Evolutionary conservation across 23 tunicate species (phyloP).

Genomic region (Clavelina lepadiformis): DNA sequence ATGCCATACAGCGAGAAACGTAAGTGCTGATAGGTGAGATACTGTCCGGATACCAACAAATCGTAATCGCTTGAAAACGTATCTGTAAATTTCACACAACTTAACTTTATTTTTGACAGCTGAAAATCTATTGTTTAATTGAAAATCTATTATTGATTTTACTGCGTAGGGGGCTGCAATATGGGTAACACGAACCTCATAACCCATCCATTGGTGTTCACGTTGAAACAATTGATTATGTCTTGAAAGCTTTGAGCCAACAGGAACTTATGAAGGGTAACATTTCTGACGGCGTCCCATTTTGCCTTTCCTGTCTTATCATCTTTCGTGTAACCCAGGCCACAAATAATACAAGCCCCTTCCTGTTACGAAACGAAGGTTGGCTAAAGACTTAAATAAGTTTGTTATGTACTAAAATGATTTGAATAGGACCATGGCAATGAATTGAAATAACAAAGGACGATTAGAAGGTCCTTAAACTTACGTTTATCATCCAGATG

Average conservation of each 20-base stretch:
- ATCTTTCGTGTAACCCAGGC: conserved; percentile 68
- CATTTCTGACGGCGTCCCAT: conserved; percentile 87
- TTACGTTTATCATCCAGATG: conserved; percentile 78
- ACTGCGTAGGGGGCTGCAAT: too few species aligned
- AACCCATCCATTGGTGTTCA: conserved; percentile 86
- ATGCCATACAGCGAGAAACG: conserved; percentile 93
- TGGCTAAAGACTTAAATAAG: not conserved
- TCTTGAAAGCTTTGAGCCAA: conserved; percentile 51
- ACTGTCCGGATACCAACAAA: conserved; percentile 61
- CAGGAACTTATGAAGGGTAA: conserved; percentile 35
- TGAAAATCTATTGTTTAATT: too few species aligned
- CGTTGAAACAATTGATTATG: conserved; percentile 68
- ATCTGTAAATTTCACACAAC: conserved; percentile 42
- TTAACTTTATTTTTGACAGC: not conserved
- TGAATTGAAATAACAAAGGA: too few species aligned
- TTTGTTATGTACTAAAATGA: not conserved
- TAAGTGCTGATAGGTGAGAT: conserved; percentile 53
- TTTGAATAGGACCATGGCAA: not conserved
- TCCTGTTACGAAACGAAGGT: conserved; percentile 47
- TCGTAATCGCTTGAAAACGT: conserved; percentile 83
- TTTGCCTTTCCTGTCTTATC: conserved; percentile 34
- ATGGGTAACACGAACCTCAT: too few species aligned
- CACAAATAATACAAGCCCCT: conserved; percentile 79
- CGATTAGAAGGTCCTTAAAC: too few species aligned
- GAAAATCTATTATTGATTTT: too few species aligned